phyloP scores from a whole-genome alignment of 2,113 vertebrate species.

The Colossoma macropomum region DNA sequence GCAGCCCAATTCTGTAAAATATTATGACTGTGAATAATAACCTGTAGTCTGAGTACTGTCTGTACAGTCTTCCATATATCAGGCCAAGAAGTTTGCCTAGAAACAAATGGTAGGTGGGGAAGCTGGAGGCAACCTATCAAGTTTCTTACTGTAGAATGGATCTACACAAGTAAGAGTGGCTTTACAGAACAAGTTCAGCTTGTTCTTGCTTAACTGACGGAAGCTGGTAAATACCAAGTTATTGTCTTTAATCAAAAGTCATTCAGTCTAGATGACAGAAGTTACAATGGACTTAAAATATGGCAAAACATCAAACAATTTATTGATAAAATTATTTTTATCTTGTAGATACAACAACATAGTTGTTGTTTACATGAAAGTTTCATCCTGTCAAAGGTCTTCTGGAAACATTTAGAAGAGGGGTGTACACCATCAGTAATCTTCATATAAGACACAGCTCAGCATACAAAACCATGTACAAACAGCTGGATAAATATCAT shows the following conservation, averaged over 20 bases:
- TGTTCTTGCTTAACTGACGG: too few species aligned
- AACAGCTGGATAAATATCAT: constrained; percentile 78
- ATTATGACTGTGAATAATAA: neutral
- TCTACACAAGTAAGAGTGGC: too few species aligned
- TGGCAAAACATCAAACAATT: constrained; percentile 56
- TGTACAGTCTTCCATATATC: too few species aligned
- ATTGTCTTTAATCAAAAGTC: too few species aligned
- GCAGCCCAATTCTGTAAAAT: neutral
- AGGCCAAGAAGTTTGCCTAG: too few species aligned
- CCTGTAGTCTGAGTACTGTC: neutral
- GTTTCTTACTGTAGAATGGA: neutral
- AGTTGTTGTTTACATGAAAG: constrained; percentile 54
- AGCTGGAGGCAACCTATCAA: neutral
- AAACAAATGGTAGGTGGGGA: neutral
- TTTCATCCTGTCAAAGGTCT: constrained; percentile 64
- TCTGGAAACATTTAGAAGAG: constrained; percentile 63
- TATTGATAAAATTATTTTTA: constrained; percentile 60
- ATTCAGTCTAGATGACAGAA: neutral
- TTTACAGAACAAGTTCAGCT: too few species aligned
- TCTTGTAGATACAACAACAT: constrained; percentile 53
- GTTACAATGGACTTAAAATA: neutral
- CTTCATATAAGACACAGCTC: constrained; percentile 61
- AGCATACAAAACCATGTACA: constrained; percentile 76
- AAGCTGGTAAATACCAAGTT: too few species aligned
- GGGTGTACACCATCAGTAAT: constrained; percentile 58